Evolutionary conservation across 1,140 invertebrate species (phyloP), one percentile per base, ranked within the genome.

Genomic region (Camponotus pennsylvanicus): DNA sequence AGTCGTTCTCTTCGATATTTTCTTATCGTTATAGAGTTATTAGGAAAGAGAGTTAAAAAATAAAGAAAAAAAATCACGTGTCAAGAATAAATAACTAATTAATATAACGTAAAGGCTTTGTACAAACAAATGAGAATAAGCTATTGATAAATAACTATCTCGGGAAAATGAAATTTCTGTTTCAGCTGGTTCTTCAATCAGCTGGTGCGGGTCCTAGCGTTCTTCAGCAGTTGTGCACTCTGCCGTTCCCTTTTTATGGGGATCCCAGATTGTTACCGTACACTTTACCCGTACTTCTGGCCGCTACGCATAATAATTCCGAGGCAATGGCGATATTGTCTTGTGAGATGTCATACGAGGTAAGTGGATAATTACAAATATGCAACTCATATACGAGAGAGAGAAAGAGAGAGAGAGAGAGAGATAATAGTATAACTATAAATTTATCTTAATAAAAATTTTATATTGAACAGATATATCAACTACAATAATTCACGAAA

Each of bases 241-340:
- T 99, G 86, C 98, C 98, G 3, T 98, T 98, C 93, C 97, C 97
- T 64, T 99, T 98, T 95, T 98, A 99, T 94, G 97, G 97, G 64
- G 97, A 98, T 69, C 96, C 97, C 45, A 91, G 95, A 34, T 96
- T 99, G 49, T 97, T 97, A 78, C 96, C 96, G 67, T 97, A 98
- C 42, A 96, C 99, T 37, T 97, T 99, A 94, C 98, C 99, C 1
- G 98, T 98, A 0, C 95, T 99, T 49, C 96, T 99, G 77, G 97
- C 97, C 32, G 98, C 97, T 92, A 97, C 98, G 92, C 96, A 96
- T 94, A 95, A 96, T 92, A 97, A 98, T 96, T 88, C 95, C 69
- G 95, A 97, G 91, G 97, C 98, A 92, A 95, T 96, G 86, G 95
- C 96, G 45, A 96, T 98, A 86, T 93, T 98, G 42, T 96, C 98